phyloP scores from a whole-genome alignment of 2,888 invertebrate species.

The Lepetodrilus schrolli region DNA sequence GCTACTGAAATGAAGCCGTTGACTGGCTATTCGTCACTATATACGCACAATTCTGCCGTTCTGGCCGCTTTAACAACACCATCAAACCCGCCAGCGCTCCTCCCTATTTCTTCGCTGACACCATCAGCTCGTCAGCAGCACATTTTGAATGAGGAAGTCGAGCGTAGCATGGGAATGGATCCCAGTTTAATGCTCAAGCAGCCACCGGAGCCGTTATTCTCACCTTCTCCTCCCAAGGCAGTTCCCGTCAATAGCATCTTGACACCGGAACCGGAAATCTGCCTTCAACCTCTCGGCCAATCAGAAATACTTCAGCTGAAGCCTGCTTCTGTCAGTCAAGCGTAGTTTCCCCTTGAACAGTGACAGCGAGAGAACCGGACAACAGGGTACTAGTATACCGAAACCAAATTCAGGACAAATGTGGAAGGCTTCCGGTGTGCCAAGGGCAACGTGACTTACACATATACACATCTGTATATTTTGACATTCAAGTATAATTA shows the following conservation, averaged over 20 bases:
- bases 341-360: constrained; percentile 3
- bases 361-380: not conserved
- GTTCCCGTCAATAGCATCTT: constrained; percentile 40
- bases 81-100: constrained; percentile 30
- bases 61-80: constrained; percentile 44
- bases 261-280: not conserved
- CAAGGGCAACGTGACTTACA: not conserved
- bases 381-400: no score
- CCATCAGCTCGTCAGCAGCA: constrained; percentile 20
- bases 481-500: not conserved
- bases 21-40: constrained; percentile 22
- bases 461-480: not conserved
- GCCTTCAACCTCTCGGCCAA: not conserved
- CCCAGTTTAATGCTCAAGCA: constrained; percentile 40
- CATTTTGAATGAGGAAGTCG: not conserved
- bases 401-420: no score
- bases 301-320: constrained; percentile 46
- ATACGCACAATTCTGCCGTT: constrained; percentile 42
- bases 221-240: constrained; percentile 51
- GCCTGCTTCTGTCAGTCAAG: constrained; percentile 39
- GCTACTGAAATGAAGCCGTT: constrained; percentile 27
- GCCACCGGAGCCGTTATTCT: constrained; percentile 40
- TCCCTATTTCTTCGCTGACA: constrained; percentile 40
- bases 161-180: constrained; percentile 36
- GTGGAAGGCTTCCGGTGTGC: no score